Base-by-base conservation (phyloP, 2,888 invertebrate species). In the Lasioglossum malachurum region DNA sequence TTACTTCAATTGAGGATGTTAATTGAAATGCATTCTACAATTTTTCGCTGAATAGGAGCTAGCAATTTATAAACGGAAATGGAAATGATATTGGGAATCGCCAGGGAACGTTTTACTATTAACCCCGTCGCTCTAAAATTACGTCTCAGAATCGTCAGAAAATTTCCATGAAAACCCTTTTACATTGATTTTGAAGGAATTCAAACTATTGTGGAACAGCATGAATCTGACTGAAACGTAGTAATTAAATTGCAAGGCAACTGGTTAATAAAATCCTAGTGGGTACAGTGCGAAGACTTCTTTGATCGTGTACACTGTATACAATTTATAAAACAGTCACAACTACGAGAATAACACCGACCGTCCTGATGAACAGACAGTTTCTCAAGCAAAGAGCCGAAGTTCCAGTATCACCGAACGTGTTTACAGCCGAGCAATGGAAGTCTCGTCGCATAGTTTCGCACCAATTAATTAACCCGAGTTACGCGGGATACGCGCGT, bases 391-490 rank as follows among this genome's bases (percentile, higher is more conserved):
- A 57, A 53, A 53, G 53, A 53, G 3, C 23, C 53, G 3, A 53
- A 57, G 53, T 57, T n/a, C 53, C 53, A 57, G n/a, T 57, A 57
- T 57, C 57, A 10, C n/a, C 12, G 57, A 57, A n/a, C 57, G 57
- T 57, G n/a, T 57, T 57, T 57, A 57, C n/a, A 57, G 57, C 57
- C n/a, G n/a, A 57, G 57, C 57, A 57, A 12, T 57, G 41, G 57
- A 69, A 75, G 46, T 35, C 71, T 41, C 38, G 77, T 53, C 76
- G 79, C 88, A 88, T 89, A 91, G 83, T 89, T 87, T 85, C 79
- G 87, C 80, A 84, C 83, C 84, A 84, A 91, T 92, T 91, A 92
- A 91, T 92, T 92, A 91, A 91, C 83, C 80, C 19, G 78, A 90
- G 83, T 84, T 87, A 88, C 78, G 86, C 84, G 80, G 76, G 75